Evolutionary conservation across 2,113 vertebrate genomes (phyloP).

Genomic region (Andinoacara biseriatus): DNA sequence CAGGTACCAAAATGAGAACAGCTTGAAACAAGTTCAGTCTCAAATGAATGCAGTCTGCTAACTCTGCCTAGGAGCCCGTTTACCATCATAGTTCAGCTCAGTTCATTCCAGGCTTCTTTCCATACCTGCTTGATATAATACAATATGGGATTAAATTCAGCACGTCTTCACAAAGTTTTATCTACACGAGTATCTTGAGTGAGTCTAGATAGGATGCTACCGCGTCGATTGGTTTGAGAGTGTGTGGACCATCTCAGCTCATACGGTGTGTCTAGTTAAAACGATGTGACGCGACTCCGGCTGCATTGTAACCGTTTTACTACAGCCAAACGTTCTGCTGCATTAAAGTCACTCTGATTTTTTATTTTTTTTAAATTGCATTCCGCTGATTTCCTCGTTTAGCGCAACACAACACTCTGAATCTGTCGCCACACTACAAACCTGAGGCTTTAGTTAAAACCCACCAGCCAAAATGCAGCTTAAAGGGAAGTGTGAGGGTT

Average conservation of each 20-base stretch:
- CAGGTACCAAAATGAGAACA: slow-evolving; percentile 44
- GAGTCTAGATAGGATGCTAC: slow-evolving; percentile 32
- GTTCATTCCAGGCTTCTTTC: slow-evolving; percentile 14
- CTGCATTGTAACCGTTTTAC: slow-evolving; percentile 45
- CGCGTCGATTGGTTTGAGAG: slow-evolving; percentile 47
- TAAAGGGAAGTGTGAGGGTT: slow-evolving; percentile 46
- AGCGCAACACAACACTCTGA: neutral
- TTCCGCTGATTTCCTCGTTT: neutral
- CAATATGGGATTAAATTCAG: neutral
- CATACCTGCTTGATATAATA: neutral
- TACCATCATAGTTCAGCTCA: neutral
- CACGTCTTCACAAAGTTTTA: slow-evolving; percentile 17
- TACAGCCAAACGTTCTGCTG: slow-evolving; percentile 25
- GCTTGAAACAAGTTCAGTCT: slow-evolving; percentile 26
- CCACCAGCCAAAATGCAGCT: slow-evolving; percentile 12
- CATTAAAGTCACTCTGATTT: neutral
- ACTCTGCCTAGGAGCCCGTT: slow-evolving; percentile 11
- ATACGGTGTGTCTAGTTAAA: neutral
- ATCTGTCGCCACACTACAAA: neutral
- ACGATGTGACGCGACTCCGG: neutral
- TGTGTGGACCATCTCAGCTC: slow-evolving; percentile 16
- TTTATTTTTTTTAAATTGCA: neutral
- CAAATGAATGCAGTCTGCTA: slow-evolving; percentile 8
- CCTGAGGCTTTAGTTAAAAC: neutral
- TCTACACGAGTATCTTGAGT: slow-evolving; percentile 11